These are phyloP conservation scores for Ptychobarbus kaznakovi DNA, from an alignment of 2,797 vertebrate genomes.

Conservation along the genomic window DNA sequence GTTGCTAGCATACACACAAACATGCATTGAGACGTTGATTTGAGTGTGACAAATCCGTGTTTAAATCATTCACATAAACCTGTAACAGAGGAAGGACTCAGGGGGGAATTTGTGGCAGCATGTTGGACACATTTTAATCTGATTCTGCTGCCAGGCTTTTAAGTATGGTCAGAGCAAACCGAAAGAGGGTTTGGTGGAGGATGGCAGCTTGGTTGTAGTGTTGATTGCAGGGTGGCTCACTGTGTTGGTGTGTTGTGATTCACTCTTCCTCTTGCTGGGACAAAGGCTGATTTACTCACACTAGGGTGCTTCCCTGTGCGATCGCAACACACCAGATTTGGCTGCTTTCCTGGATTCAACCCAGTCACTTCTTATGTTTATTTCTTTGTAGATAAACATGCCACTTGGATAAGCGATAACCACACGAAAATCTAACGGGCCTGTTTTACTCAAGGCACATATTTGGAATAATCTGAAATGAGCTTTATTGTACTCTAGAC, in stretches of 20 bases:
- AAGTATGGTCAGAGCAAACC: neutral
- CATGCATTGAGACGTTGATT: neutral
- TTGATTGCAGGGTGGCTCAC: constrained; percentile 49
- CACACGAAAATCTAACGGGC: constrained; percentile 60
- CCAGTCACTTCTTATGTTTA: constrained; percentile 34
- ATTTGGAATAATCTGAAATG: constrained; percentile 48
- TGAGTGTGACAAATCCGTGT: neutral
- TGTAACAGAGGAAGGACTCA: neutral
- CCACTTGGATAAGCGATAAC: constrained; percentile 60
- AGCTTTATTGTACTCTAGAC: constrained; percentile 51
- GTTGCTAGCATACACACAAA: neutral
- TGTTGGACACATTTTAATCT: constrained; percentile 18
- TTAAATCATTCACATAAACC: constrained; percentile 31
- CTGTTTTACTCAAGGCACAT: constrained; percentile 61
- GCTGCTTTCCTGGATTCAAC: constrained; percentile 41
- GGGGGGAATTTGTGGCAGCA: neutral
- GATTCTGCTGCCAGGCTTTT: constrained; percentile 13
- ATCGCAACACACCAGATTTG: constrained; percentile 52
- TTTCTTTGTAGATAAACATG: constrained; percentile 46
- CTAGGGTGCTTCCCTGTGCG: constrained; percentile 49
- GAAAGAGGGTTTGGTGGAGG: constrained; percentile 1
- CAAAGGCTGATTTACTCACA: constrained; percentile 67
- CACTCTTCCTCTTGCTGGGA: constrained; percentile 59
- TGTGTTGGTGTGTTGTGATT: constrained; percentile 56
- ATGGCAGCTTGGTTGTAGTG: constrained; percentile 13